phyloP scores from a whole-genome alignment of 2,113 vertebrate species.

The Tamias sibiricus region DNA sequence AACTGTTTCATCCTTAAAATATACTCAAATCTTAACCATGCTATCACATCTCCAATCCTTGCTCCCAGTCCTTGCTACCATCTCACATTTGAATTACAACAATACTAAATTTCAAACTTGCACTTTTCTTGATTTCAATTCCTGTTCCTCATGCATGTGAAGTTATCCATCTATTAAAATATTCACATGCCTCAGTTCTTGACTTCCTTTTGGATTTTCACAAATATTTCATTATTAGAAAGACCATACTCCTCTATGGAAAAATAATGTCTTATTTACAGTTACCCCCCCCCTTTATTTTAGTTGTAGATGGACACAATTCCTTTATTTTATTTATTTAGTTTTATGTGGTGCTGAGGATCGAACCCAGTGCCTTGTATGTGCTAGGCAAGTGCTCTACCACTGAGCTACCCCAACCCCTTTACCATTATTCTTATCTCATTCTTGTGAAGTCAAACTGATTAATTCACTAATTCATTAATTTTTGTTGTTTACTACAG shows the following conservation, averaged over 20 bases:
- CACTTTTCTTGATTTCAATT: background rate
- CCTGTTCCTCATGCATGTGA: background rate
- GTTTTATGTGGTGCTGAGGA: too few species aligned
- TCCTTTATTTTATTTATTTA: too few species aligned
- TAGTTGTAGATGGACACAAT: too few species aligned
- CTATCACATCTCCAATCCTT: background rate
- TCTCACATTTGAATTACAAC: background rate
- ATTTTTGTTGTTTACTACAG: background rate
- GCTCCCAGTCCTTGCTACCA: too few species aligned
- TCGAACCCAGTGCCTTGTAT: too few species aligned
- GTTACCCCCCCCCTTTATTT: background rate
- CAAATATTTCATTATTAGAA: background rate
- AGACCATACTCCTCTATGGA: background rate
- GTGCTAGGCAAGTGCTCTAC: too few species aligned
- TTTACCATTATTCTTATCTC: too few species aligned
- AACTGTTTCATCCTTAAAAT: slow-evolving; percentile 30
- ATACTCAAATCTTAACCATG: background rate
- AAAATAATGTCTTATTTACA: background rate
- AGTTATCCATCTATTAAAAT: background rate
- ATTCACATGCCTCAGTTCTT: background rate
- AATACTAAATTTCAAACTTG: background rate
- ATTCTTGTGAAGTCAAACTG: background rate
- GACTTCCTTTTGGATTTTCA: background rate
- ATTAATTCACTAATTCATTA: background rate
- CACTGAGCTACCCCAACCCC: too few species aligned